Evolutionary conservation across 2,113 vertebrate genomes (phyloP), one percentile per base, ranked within the genome.

Genomic region (Oceanites oceanicus): DNA sequence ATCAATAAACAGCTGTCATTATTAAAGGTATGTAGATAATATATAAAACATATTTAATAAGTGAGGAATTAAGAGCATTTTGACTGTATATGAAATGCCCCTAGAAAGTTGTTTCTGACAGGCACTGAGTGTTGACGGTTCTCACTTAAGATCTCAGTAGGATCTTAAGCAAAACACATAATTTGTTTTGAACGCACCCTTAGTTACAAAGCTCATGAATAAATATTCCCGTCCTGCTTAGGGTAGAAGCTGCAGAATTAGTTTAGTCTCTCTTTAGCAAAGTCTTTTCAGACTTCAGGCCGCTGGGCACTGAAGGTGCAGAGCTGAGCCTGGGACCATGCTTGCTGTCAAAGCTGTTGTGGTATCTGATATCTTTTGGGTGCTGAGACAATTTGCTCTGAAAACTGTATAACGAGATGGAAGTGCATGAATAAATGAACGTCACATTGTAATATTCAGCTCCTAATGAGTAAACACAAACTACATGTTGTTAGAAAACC

Each of bases 1-100:
- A 76, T 76, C 83, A 91, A 88, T 79, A 97, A 80, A 90, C 58
- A 89, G 55, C 52, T 89, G 44, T n/a, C 63, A 66, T 87, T 87
- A 68, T 85, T 82, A 89, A 83, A 95, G 59, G 2, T 44, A 70
- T 17, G 18, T 52, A 63, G 42, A 52, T 71, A 91, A 74, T 73
- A 88, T 25, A 53, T 32, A 53, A 78, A 47, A 73, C 56, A 2
- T 45, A 45, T 53, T 79, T 77, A 79, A 23, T 61, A 86, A 65
- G 62, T 80, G 70, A 87, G 32, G 75, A 87, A 86, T 56, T 74
- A 18, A 26, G n/a, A 71, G 42, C 13, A 52, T 81, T 86, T 63
- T 71, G 61, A 65, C 65, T 52, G 25, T 36, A 25, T 44, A 50
- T 42, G 26, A 92, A 86, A 65, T 34, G 12, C 15, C 10, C 27